Evolutionary conservation across 2,888 invertebrate species (phyloP).

Genomic region (Cantharis flavilabris): DNA sequence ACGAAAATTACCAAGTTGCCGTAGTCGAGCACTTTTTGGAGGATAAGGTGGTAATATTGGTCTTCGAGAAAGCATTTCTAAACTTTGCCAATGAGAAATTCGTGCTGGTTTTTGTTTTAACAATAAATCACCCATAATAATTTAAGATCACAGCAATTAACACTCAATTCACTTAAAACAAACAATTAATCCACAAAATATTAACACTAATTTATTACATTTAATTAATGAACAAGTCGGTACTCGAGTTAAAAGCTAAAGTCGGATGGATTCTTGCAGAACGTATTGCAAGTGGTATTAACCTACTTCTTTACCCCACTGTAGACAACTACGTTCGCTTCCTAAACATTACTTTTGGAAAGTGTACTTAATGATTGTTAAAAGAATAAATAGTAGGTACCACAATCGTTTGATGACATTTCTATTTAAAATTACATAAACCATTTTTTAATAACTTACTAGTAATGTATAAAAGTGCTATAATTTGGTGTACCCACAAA

Average conservation of each 20-base stretch:
- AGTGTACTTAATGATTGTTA: conserved; percentile 10
- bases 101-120: conserved; percentile 67
- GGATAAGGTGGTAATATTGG: conserved; percentile 71
- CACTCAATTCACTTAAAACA: neutral
- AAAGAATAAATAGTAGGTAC: neutral
- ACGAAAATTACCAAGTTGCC: conserved; percentile 33
- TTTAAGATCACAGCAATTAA: neutral
- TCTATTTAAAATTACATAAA: neutral
- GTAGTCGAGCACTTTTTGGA: conserved; percentile 40
- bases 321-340: conserved; percentile 6
- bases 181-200: conserved; percentile 4
- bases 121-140: conserved; percentile 62
- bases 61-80: conserved; percentile 55
- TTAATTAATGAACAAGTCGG: neutral
- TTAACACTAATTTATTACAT: neutral
- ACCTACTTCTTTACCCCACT: conserved; percentile 27
- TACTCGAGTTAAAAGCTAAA: conserved; percentile 3
- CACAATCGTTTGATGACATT: neutral
- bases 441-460: too few relatives aligned
- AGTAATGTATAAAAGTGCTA: neutral
- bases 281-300: conserved; percentile 1
- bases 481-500: neutral
- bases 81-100: conserved; percentile 55
- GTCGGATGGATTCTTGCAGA: conserved; percentile 20
- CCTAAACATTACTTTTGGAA: conserved; percentile 22